Conservation (phyloP, 2,113 vertebrate genomes). For the rabbit (Oryctolagus cuniculus) region mOryCun1.1 NC_091432.1:227739501-227740000, state of each 20-base stretch:
- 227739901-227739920: not conserved
- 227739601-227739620: constrained; percentile 17
- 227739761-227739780: not conserved
- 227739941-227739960: constrained; percentile 25
- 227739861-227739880: constrained; percentile 28
- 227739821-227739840: not conserved
- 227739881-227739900: not conserved
- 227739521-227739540: not conserved
- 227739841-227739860: not conserved
- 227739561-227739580: not conserved
- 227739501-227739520: not conserved
- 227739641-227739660: not conserved
- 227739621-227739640: not conserved
- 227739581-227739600: not conserved
- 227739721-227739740: constrained; percentile 25
- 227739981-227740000: not conserved
- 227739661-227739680: not conserved
- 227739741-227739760: not conserved
- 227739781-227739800: not conserved
- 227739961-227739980: not conserved
- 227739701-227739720: constrained; percentile 30
- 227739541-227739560: not conserved
- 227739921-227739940: not conserved
- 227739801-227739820: not conserved
- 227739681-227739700: not conserved